phyloP scores from a whole-genome alignment of 2,113 vertebrate genomes.

The Chelonoidis abingdonii region DNA sequence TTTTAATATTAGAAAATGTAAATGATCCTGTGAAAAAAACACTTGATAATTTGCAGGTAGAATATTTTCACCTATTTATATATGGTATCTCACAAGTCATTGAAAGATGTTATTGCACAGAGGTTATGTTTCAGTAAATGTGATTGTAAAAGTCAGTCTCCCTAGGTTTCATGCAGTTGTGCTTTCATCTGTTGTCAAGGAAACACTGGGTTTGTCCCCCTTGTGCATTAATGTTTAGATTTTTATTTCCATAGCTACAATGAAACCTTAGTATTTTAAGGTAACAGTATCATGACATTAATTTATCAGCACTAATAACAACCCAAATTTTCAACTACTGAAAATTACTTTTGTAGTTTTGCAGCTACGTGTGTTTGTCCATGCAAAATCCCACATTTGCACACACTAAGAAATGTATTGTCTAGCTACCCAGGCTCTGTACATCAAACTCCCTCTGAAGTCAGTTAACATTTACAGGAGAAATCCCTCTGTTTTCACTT shows the following conservation, averaged over 20 bases:
- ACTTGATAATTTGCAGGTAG: background rate
- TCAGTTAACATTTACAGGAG: background rate
- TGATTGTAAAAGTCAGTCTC: constrained; percentile 21
- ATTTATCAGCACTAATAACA: constrained; percentile 59
- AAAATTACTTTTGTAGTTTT: constrained; percentile 57
- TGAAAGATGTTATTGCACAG: background rate
- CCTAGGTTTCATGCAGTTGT: constrained; percentile 57
- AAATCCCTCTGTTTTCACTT: background rate
- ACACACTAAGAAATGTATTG: background rate
- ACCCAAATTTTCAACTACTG: constrained; percentile 33
- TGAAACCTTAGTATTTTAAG: constrained; percentile 73
- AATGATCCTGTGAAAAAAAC: background rate
- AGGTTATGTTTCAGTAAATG: background rate
- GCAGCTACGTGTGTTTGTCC: constrained; percentile 19
- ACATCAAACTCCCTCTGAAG: background rate
- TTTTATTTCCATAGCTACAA: constrained; percentile 79
- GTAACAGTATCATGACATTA: constrained; percentile 67
- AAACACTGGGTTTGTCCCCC: constrained; percentile 63
- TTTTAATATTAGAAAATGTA: background rate
- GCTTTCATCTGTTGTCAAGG: constrained; percentile 76
- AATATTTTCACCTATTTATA: background rate
- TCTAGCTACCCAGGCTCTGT: background rate
- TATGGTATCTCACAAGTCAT: background rate
- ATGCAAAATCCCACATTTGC: background rate
- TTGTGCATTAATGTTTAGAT: constrained; percentile 74